Conservation (phyloP, 2,888 invertebrate genomes). For the Agrochola litura region DNA sequence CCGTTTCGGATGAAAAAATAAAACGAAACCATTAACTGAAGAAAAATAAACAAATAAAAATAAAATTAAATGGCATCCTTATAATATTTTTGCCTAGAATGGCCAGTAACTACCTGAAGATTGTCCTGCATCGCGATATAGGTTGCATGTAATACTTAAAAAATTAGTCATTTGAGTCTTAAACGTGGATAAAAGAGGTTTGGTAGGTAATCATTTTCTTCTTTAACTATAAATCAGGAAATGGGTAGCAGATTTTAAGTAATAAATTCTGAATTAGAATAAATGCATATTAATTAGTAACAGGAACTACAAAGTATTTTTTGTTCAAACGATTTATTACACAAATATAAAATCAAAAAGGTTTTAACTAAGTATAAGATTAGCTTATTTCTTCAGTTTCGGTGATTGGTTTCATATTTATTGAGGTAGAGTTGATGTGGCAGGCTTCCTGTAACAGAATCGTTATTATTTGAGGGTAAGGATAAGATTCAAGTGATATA, state of each 20-base stretch:
- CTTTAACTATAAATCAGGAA: background rate
- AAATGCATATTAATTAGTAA: background rate
- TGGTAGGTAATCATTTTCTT: background rate
- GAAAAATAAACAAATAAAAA: conserved; percentile 13
- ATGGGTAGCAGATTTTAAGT: background rate
- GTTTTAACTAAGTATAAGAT: conserved; percentile 42
- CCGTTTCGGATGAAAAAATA: conserved; percentile 1
- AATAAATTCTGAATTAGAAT: background rate
- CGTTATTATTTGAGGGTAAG: background rate
- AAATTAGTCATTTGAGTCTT: background rate
- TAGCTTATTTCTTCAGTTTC: conserved; percentile 80
- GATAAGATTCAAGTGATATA: background rate
- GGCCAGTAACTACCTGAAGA: conserved; percentile 1
- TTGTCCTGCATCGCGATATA: background rate
- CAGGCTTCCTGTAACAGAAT: conserved; percentile 76
- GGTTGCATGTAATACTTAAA: background rate
- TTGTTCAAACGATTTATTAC: conserved; percentile 49
- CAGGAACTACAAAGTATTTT: background rate
- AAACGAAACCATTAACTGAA: background rate
- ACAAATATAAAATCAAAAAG: conserved; percentile 46
- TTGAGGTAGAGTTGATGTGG: conserved; percentile 74
- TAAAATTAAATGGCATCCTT: conserved; percentile 19
- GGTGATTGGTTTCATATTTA: conserved; percentile 83
- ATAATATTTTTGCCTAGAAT: background rate
- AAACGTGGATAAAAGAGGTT: background rate